These are phyloP conservation scores for Anguilla obscura DNA, from an alignment of 2,797 vertebrate species.

Conservation along the genomic window DNA sequence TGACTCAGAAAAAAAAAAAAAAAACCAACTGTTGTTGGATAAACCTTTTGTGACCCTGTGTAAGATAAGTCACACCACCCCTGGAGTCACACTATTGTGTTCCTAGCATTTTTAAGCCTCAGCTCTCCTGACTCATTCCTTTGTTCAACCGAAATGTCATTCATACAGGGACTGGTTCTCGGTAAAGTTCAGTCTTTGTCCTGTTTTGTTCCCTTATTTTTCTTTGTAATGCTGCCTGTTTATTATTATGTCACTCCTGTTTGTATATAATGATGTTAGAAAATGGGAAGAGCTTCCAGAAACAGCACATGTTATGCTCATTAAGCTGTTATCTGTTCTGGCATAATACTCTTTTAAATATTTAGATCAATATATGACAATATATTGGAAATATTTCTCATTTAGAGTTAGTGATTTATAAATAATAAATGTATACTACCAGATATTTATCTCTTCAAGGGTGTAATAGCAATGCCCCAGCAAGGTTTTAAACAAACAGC, in stretches of 20 bases:
- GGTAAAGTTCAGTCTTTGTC: background rate
- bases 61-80: background rate
- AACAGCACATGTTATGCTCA: background rate
- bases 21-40: background rate
- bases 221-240: background rate
- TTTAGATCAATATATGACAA: background rate
- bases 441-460: background rate
- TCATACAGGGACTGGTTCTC: background rate
- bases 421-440: background rate
- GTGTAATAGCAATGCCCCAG: background rate
- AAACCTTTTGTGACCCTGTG: background rate
- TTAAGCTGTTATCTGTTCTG: background rate
- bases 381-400: background rate
- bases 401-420: background rate
- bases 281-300: background rate
- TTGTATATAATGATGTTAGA: background rate
- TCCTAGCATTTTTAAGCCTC: background rate
- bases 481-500: background rate
- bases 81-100: background rate
- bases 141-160: background rate
- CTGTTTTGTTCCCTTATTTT: background rate
- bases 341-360: background rate
- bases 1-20: conserved; percentile 8
- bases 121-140: background rate
- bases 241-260: background rate